Evolutionary conservation across 2,113 vertebrate species (phyloP).

Genomic region (Pyxicephalus adspersus): DNA sequence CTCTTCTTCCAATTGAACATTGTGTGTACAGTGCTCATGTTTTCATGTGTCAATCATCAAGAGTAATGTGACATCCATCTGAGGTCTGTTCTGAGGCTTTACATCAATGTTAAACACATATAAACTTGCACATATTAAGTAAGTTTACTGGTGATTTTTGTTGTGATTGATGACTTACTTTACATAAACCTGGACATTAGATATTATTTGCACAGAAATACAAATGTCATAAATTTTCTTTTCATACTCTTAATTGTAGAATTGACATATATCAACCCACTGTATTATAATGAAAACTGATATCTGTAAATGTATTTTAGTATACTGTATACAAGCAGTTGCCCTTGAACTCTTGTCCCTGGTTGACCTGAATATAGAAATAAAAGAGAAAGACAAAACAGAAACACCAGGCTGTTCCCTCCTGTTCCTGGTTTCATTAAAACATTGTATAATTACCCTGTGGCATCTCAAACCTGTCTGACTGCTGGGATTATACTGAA

Average conservation of each 20-base stretch:
- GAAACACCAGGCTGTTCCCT: neutral
- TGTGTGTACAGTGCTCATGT: too few relatives aligned
- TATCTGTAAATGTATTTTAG: neutral
- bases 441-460: neutral
- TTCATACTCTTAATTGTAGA: neutral
- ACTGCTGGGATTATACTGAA: constrained; percentile 14
- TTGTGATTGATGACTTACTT: too few relatives aligned
- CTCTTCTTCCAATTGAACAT: too few relatives aligned
- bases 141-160: too few relatives aligned
- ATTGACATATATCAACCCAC: neutral
- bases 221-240: neutral
- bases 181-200: neutral
- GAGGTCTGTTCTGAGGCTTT: too few relatives aligned
- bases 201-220: neutral
- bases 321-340: neutral
- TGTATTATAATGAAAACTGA: neutral
- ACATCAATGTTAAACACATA: too few relatives aligned
- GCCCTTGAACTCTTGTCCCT: constrained; percentile 19
- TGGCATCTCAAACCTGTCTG: constrained; percentile 27
- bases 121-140: too few relatives aligned
- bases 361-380: neutral
- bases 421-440: constrained; percentile 10
- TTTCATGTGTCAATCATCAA: too few relatives aligned
- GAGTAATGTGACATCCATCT: too few relatives aligned
- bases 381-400: neutral